A percentile compares a stretch with the other conserved stretches of the same genome.
Conservation (phyloP, 2,113 vertebrate genomes). For the Pleuronectes platessa region DNA sequence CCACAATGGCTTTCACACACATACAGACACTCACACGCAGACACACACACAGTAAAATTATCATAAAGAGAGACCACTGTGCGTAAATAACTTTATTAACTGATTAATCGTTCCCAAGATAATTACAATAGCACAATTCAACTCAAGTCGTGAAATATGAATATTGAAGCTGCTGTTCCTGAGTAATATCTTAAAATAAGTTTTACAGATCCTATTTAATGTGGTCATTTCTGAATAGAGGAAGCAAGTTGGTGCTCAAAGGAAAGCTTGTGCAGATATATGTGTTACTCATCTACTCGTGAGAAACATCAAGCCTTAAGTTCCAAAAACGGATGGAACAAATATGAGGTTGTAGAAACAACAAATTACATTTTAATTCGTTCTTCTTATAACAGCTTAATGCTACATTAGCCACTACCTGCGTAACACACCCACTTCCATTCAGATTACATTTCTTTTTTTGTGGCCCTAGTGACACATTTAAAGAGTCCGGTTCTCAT, state of each 20-base stretch:
- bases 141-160: neutral
- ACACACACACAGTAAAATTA: neutral
- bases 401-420: no score
- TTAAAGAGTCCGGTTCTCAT: no score
- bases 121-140: neutral
- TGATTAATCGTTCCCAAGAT: conserved; percentile 3
- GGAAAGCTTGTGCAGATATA: neutral
- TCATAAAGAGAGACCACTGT: conserved; percentile 1
- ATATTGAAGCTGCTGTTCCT: neutral
- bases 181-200: neutral
- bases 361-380: neutral
- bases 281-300: neutral
- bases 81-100: neutral
- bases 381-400: no score
- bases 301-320: neutral
- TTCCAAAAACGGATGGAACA: neutral
- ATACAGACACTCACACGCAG: neutral
- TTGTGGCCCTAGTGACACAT: neutral
- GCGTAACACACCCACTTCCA: no score
- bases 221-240: neutral
- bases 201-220: neutral
- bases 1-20: neutral
- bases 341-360: neutral
- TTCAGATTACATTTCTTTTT: no score
- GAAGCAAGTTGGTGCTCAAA: neutral